Conservation (phyloP, 2,797 vertebrate genomes). For the Chaetodon trifasciatus region DNA sequence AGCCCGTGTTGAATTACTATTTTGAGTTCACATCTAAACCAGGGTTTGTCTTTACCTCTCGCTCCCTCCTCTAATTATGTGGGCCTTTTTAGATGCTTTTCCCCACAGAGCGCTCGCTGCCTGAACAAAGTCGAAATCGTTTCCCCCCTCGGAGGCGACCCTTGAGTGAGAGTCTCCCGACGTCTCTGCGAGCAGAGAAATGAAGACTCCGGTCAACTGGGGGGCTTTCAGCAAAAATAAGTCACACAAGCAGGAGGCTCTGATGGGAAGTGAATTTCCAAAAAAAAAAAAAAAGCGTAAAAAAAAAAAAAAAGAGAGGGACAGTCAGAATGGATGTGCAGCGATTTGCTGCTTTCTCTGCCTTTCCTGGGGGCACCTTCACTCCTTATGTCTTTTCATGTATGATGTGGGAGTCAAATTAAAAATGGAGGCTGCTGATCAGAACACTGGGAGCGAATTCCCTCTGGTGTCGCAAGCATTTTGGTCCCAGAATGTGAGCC, state of each 20-base stretch:
- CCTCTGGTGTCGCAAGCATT: slow-evolving; percentile 76
- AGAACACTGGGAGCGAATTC: slow-evolving; percentile 80
- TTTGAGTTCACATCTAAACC: slow-evolving; percentile 65
- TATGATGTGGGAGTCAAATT: slow-evolving; percentile 62
- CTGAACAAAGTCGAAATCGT: slow-evolving; percentile 79
- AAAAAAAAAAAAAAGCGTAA: slow-evolving; percentile 55
- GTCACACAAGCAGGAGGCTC: slow-evolving; percentile 77
- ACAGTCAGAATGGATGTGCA: slow-evolving; percentile 76
- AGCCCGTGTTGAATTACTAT: slow-evolving; percentile 49
- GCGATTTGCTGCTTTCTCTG: slow-evolving; percentile 86
- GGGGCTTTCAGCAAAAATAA: slow-evolving; percentile 84
- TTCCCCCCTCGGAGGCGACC: slow-evolving; percentile 72
- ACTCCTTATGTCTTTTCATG: slow-evolving; percentile 84
- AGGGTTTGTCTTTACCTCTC: slow-evolving; percentile 73
- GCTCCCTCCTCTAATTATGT: slow-evolving; percentile 77
- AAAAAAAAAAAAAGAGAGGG: slow-evolving; percentile 53
- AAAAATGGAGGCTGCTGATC: slow-evolving; percentile 84
- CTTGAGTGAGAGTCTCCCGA: slow-evolving; percentile 64
- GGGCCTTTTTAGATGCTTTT: slow-evolving; percentile 71
- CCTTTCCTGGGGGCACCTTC: slow-evolving; percentile 83
- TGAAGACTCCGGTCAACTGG: slow-evolving; percentile 71
- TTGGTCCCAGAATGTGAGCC: slow-evolving; percentile 12
- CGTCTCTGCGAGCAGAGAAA: slow-evolving; percentile 41
- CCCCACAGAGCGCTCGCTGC: slow-evolving; percentile 76
- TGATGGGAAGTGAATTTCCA: slow-evolving; percentile 46